Conservation (phyloP, 1,140 invertebrate genomes). For the Limonius californicus region DNA sequence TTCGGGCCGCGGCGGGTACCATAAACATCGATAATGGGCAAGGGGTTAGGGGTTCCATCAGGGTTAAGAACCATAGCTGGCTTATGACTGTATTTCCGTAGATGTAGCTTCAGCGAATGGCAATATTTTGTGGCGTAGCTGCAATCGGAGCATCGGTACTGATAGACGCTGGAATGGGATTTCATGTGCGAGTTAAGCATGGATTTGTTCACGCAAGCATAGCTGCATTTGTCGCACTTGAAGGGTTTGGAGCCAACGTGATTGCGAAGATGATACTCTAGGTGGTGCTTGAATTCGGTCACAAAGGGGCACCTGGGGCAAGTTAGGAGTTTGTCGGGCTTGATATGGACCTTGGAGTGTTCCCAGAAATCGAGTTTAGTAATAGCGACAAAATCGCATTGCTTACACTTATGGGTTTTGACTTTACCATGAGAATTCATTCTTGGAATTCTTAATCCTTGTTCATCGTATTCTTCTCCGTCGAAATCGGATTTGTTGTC, state of each 20-base stretch:
- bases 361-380: constrained; percentile 93
- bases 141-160: constrained; percentile 92
- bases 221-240: constrained; percentile 88
- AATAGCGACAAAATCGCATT: constrained; percentile 78
- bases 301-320: constrained; percentile 95
- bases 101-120: constrained; percentile 93
- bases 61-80: constrained; percentile 82
- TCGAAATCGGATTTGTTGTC: constrained; percentile 39
- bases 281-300: constrained; percentile 97
- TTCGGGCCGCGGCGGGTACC: constrained; percentile 81
- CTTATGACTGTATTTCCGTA: constrained; percentile 87
- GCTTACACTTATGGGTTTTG: constrained; percentile 89
- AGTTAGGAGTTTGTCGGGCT: constrained; percentile 83
- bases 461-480: constrained; percentile 59
- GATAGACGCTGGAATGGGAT: constrained; percentile 95
- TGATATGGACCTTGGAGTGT: constrained; percentile 88
- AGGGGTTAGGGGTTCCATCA: constrained; percentile 81
- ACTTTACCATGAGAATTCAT: constrained; percentile 79
- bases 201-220: constrained; percentile 97
- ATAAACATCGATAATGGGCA: constrained; percentile 86
- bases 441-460: constrained; percentile 62
- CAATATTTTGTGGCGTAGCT: constrained; percentile 98
- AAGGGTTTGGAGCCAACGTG: constrained; percentile 96
- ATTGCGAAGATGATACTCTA: constrained; percentile 95
- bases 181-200: constrained; percentile 99